Evolutionary conservation across 2,113 vertebrate genomes (phyloP).

Genomic region (Hypanus sabinus): DNA sequence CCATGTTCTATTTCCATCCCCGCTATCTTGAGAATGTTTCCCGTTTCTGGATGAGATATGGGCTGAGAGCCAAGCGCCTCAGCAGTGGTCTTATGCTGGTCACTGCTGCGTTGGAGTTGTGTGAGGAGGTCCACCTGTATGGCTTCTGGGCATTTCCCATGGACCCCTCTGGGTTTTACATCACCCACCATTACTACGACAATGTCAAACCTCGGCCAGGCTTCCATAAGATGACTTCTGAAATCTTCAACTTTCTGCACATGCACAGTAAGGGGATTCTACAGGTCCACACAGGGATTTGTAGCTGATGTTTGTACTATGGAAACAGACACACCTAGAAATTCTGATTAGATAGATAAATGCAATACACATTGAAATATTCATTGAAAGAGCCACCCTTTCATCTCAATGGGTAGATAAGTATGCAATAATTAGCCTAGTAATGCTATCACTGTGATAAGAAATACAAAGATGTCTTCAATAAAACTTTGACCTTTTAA

Average conservation of each 20-base stretch:
- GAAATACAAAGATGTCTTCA: not conserved
- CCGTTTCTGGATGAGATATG: slow-evolving; percentile 87
- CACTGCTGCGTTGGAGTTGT: slow-evolving; percentile 88
- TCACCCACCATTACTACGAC: slow-evolving; percentile 97
- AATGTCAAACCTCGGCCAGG: slow-evolving; percentile 95
- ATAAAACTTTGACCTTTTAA: not conserved
- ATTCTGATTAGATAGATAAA: not conserved
- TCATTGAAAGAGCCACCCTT: slow-evolving; percentile 2
- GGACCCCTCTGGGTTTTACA: slow-evolving; percentile 86
- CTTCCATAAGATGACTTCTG: slow-evolving; percentile 94
- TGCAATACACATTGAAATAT: not conserved
- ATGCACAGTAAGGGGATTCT: slow-evolving; percentile 91
- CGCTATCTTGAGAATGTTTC: slow-evolving; percentile 90
- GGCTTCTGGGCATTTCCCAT: slow-evolving; percentile 97
- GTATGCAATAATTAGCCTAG: not conserved
- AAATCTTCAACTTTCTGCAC: slow-evolving; percentile 94
- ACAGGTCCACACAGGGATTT: slow-evolving; percentile 77
- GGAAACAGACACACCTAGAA: not conserved
- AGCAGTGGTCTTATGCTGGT: slow-evolving; percentile 91
- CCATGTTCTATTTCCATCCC: slow-evolving; percentile 91
- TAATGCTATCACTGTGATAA: not conserved
- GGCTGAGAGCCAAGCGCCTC: slow-evolving; percentile 81
- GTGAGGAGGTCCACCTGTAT: slow-evolving; percentile 91
- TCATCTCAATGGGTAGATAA: slow-evolving; percentile 10
- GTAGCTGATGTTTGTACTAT: slow-evolving; percentile 54